These are phyloP conservation scores for Varecia variegata DNA, from an alignment of 2,797 vertebrate species.

Conservation along the genomic window DNA sequence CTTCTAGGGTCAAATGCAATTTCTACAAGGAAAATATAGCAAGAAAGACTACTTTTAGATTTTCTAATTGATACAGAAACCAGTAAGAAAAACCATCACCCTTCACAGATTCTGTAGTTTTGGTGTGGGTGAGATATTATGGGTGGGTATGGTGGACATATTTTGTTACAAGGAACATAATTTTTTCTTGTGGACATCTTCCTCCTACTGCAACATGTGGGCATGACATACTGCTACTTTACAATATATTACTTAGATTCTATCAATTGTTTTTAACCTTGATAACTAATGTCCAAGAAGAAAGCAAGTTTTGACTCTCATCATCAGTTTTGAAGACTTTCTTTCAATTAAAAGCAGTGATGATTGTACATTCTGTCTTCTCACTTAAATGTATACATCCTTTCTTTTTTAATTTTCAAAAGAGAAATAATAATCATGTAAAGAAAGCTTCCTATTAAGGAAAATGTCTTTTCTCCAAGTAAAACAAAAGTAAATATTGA, in stretches of 20 bases:
- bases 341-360: constrained; percentile 11
- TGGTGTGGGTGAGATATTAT: not conserved
- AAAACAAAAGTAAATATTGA: constrained; percentile 64
- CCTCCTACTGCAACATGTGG: not conserved
- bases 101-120: not conserved
- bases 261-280: not conserved
- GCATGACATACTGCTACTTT: not conserved
- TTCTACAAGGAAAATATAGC: constrained; percentile 32
- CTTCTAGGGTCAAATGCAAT: not conserved
- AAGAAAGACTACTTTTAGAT: constrained; percentile 16
- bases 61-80: constrained; percentile 20
- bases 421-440: constrained; percentile 6
- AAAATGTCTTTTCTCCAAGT: constrained; percentile 40
- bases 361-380: not conserved
- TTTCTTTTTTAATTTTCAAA: constrained; percentile 52
- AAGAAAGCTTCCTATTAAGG: constrained; percentile 47
- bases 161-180: not conserved
- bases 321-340: not conserved
- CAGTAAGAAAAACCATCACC: not conserved
- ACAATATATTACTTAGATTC: not conserved
- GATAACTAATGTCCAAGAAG: not conserved
- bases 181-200: not conserved
- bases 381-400: constrained; percentile 12
- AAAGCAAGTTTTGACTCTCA: constrained; percentile 15
- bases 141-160: not conserved